Percentiles rank a stretch among this genome's conserved stretches.
Evolutionary conservation across 2,113 vertebrate species (phyloP).

Genomic region (Brachyhypopomus gauderio): DNA sequence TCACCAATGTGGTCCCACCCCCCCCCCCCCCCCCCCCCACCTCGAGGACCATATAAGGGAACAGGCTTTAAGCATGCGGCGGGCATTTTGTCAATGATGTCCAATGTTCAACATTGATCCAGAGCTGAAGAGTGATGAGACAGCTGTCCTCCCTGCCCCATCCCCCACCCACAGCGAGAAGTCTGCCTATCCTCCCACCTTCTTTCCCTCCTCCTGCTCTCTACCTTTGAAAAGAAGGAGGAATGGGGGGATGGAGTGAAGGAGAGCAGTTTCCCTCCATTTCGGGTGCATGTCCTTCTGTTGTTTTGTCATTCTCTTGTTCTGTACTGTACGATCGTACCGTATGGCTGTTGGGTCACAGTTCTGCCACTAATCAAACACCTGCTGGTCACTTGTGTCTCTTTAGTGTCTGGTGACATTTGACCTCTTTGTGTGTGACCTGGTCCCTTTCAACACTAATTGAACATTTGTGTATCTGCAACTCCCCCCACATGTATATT

Average conservation of each 20-base stretch:
- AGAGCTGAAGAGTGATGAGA: conserved; percentile 17
- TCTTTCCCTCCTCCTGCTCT: not conserved
- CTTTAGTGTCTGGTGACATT: not conserved
- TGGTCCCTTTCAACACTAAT: not conserved
- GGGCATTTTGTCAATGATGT: conserved; percentile 47
- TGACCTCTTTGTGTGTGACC: not conserved
- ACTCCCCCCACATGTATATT: too few relatives aligned
- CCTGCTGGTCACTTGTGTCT: not conserved
- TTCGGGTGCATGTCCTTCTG: too few relatives aligned
- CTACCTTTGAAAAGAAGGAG: too few relatives aligned
- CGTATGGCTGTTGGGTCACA: too few relatives aligned
- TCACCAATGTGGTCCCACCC: too few relatives aligned
- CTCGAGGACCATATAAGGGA: not conserved
- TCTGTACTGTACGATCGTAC: not conserved
- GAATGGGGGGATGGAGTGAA: too few relatives aligned
- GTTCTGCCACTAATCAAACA: not conserved
- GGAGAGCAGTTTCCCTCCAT: conserved; percentile 2
- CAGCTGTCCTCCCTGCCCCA: conserved; percentile 9
- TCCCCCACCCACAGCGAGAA: not conserved
- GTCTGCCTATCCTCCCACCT: conserved; percentile 6
- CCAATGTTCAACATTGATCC: conserved; percentile 45
- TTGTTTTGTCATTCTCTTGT: conserved; percentile 3
- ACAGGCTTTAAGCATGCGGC: not conserved
- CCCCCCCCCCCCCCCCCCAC: too few relatives aligned
- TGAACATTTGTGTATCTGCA: too few relatives aligned